Percentiles rank a stretch among this genome's conserved stretches.
phyloP scores from a whole-genome alignment of 2,113 vertebrate genomes.

The Festucalex cinctus region DNA sequence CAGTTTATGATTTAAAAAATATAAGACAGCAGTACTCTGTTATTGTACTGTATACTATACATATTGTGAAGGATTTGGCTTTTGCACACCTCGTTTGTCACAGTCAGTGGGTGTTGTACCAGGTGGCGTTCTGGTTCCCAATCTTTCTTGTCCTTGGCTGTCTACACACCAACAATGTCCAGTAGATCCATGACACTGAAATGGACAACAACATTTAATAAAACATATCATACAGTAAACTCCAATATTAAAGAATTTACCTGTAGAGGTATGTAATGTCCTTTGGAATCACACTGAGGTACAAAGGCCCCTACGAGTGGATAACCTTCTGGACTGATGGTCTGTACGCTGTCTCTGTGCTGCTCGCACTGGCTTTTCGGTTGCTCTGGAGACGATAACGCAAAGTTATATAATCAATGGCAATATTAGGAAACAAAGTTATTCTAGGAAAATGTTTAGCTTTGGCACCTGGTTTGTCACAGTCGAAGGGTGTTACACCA shows the following conservation, averaged over 20 bases:
- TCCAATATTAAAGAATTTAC: slow-evolving; percentile 15
- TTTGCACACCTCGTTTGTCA: slow-evolving; percentile 24
- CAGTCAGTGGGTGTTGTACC: slow-evolving; percentile 44
- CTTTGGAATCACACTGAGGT: slow-evolving; percentile 78
- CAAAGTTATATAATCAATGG: neutral
- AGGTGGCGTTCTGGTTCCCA: slow-evolving; percentile 68
- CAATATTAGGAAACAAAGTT: neutral
- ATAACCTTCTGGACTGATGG: slow-evolving; percentile 30
- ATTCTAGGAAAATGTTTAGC: neutral
- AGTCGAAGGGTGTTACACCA: slow-evolving; percentile 46
- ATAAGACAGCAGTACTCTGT: neutral
- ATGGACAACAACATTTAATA: neutral
- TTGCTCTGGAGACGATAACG: slow-evolving; percentile 35
- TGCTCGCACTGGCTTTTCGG: slow-evolving; percentile 72
- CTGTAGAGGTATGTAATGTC: slow-evolving; percentile 72
- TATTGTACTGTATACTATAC: neutral
- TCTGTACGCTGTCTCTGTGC: slow-evolving; percentile 64
- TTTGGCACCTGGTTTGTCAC: slow-evolving; percentile 68
- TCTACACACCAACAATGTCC: slow-evolving; percentile 87
- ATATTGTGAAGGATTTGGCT: neutral
- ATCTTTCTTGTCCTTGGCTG: slow-evolving; percentile 66
- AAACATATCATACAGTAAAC: neutral
- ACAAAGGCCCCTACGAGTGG: slow-evolving; percentile 56
- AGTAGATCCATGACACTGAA: slow-evolving; percentile 52
- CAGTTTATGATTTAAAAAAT: neutral